phyloP scores from a whole-genome alignment of 30 jellyfish, hydroid and myxozoan species.

The Cassiopea xamachana region DNA sequence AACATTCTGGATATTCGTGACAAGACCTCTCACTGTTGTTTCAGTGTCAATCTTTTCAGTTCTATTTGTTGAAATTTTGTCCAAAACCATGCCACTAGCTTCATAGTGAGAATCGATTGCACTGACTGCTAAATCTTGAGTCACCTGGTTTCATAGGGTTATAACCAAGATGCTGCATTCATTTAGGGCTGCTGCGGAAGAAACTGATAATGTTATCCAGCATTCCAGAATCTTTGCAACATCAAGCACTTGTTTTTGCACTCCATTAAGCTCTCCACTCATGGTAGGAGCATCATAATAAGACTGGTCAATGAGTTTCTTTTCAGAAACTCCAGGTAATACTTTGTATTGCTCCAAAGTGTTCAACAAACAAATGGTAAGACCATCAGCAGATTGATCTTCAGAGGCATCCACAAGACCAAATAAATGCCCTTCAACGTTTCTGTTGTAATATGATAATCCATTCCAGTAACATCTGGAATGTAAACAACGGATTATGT shows the following conservation, averaged over 20 bases:
- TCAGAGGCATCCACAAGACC: conserved; percentile 40
- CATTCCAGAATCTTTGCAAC: conserved; percentile 13
- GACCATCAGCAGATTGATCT: conserved; percentile 65
- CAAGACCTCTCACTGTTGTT: conserved; percentile 23
- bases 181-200: conserved; percentile 61
- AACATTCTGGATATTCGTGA: conserved; percentile 4
- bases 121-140: conserved; percentile 36
- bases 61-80: conserved; percentile 5
- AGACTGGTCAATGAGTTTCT: conserved; percentile 44
- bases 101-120: conserved; percentile 44
- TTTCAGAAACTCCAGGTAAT: background rate
- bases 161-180: conserved; percentile 33
- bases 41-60: conserved; percentile 20
- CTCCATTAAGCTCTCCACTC: conserved; percentile 54
- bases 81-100: conserved; percentile 27
- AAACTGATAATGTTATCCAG: conserved; percentile 38
- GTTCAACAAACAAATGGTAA: conserved; percentile 8
- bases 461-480: too few species aligned
- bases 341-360: conserved; percentile 13
- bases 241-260: conserved; percentile 14
- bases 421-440: conserved; percentile 50
- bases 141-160: conserved; percentile 56
- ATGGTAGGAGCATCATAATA: conserved; percentile 58
- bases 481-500: too few species aligned
- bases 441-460: too few species aligned